Base-by-base conservation (phyloP, 2,113 vertebrate genomes). In the Dendropsophus ebraccatus region DNA sequence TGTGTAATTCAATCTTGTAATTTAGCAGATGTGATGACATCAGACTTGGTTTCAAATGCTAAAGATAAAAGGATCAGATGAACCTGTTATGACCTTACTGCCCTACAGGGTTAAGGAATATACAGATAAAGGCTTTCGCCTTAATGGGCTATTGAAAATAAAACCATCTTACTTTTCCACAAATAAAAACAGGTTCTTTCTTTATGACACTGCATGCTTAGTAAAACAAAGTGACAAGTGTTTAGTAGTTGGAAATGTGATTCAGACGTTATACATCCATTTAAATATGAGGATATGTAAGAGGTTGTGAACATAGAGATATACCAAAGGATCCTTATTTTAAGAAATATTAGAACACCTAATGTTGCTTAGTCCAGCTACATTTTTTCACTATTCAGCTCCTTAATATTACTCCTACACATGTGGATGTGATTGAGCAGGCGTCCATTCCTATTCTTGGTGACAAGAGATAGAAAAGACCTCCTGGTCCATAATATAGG, bases 21-120 rank as follows among this genome's bases (percentile, higher is more conserved):
- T 81, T 86, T 86, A 86, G 77, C 84, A 86, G 84, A 86, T 86
- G 84, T 86, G 84, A 86, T 86, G 77, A 86, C 84, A 86, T 86
- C 67, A 81, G 84, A 25, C 65, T 62, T 80, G 84, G 84, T 86
- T 81, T 86, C 84, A 60, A 81, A 73, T 86, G 84, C 52, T 81
- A 17, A 70, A 58, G 77, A 81, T 86, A 73, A 86, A 86, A 81
- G 84, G 77, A 80, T 86, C 77, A 81, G 77, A 81, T 86, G 67
- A 86, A 86, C 84, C 77, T 81, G 58, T 37, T 50, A 35, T 81
- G 77, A 86, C 77, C 77, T 86, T 73, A 10, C 52, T 81, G 77
- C 62, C 77, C 76, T 81, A 86, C 50, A 80, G 84, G 84, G 84
- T 72, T 81, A 73, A 86, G 37, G 65, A 32, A 80, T 30, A 21